Base-by-base conservation (phyloP, 2,888 invertebrate species). In the Drosophila incognita region DNA sequence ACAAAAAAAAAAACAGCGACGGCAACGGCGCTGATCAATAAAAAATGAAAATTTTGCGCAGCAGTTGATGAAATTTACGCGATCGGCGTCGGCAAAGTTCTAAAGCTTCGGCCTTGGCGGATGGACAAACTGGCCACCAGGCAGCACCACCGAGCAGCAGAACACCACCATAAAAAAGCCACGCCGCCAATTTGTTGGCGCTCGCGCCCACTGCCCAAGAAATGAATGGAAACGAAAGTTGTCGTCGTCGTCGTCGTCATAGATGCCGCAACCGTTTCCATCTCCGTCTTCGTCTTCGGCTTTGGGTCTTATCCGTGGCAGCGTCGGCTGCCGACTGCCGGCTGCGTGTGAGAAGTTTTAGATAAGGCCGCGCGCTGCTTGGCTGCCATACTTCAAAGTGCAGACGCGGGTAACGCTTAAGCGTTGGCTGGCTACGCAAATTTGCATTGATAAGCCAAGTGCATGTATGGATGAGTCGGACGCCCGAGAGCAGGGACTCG, bases 1-100 rank as follows among this genome's bases (percentile, higher is more conserved):
- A 48, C 2, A 40, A 5, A 27, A 24, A 54, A 54, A 18, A 49
- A 18, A 38, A 38, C 4, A 10, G 57, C 70, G 56, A 46, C 67
- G 69, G 24, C 69, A 68, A 58, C 76, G 64, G 53, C 69, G 89
- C 69, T 74, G 90, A 87, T 90, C 90, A 86, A 86, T 86, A 86
- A 86, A 90, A 81, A 83, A 75, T 81, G 72, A 90, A 89, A 87
- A 87, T 90, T 46, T 90, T 89, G 89, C 90, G 76, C 89, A 89
- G 90, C 90, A 90, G 90, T 86, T 86, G 90, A 90, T 86, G 85
- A 86, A 86, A 86, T 86, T 86, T 86, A 90, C 85, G 91, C 91
- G 91, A 90, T 89, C 91, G 76, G 75, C 85, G 83, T 74, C 91
- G 91, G 87, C 88, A 73, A 82, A 89, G 83, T 81, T 71, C 87